Conservation (phyloP, 2,113 vertebrate species). For the Pristiophorus japonicus region DNA sequence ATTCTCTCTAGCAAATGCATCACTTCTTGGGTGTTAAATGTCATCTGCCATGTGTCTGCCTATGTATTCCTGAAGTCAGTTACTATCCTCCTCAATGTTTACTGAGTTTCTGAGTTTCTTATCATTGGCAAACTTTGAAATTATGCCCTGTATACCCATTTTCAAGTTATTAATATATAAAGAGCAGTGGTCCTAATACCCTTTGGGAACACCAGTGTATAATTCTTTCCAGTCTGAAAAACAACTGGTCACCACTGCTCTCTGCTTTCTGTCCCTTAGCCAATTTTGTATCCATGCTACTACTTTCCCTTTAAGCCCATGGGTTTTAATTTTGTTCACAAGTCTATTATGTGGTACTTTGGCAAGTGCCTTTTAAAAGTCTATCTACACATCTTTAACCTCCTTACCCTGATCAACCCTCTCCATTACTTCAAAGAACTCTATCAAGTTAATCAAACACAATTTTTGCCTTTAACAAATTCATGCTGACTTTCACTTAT, state of each 20-base stretch:
- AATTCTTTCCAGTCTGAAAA: neutral
- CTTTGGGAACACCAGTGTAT: neutral
- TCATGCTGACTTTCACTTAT: neutral
- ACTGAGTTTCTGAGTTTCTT: neutral
- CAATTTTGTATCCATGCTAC: neutral
- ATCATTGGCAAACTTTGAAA: neutral
- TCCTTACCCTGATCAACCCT: neutral
- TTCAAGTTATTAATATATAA: neutral
- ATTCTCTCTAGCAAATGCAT: no score
- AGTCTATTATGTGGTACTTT: neutral
- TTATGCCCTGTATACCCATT: neutral
- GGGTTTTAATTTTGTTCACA: neutral
- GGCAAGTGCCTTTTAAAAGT: neutral
- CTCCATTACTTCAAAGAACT: neutral
- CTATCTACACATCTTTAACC: neutral
- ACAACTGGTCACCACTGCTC: neutral
- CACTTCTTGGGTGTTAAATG: no score
- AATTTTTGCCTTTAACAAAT: neutral
- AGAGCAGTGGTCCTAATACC: no score
- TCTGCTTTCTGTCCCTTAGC: neutral
- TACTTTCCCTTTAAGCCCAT: neutral
- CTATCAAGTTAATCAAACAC: neutral
- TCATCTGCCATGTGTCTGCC: neutral
- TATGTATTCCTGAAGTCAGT: neutral
- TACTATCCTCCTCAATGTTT: neutral